Conservation (phyloP, 2,113 vertebrate species). For the Halcyon senegalensis region DNA sequence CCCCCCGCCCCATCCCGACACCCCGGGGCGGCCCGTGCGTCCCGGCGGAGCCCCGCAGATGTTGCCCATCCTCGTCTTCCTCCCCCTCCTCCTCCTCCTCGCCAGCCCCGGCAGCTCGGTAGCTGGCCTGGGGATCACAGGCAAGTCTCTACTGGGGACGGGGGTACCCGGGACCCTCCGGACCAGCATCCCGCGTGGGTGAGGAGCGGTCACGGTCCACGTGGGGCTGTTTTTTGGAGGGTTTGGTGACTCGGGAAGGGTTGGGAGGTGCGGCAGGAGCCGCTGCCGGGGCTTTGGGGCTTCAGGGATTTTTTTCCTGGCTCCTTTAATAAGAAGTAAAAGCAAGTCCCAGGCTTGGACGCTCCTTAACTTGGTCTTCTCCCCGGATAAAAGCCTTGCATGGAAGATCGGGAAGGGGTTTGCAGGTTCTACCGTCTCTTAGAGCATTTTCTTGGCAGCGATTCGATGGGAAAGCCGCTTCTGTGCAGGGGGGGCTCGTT, state of each 20-base stretch:
- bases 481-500: rapidly evolving
- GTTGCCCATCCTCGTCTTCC: not conserved
- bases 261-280: not conserved
- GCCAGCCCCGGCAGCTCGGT: not conserved
- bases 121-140: not conserved
- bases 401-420: not conserved
- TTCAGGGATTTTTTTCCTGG: not conserved
- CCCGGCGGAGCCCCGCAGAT: not conserved
- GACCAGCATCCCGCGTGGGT: not conserved
- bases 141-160: not conserved
- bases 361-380: not conserved
- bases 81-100: not conserved
- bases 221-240: not conserved
- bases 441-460: rapidly evolving
- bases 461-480: rapidly evolving
- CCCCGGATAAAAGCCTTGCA: not conserved
- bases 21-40: not conserved
- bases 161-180: not conserved
- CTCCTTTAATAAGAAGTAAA: not conserved
- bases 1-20: not conserved
- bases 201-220: not conserved
- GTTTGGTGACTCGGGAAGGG: not conserved
- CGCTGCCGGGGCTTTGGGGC: not conserved
- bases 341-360: not conserved
- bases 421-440: not conserved